These are phyloP conservation scores for Platycercus adscitus DNA, from an alignment of 2,113 vertebrate species.

Conservation along the genomic window DNA sequence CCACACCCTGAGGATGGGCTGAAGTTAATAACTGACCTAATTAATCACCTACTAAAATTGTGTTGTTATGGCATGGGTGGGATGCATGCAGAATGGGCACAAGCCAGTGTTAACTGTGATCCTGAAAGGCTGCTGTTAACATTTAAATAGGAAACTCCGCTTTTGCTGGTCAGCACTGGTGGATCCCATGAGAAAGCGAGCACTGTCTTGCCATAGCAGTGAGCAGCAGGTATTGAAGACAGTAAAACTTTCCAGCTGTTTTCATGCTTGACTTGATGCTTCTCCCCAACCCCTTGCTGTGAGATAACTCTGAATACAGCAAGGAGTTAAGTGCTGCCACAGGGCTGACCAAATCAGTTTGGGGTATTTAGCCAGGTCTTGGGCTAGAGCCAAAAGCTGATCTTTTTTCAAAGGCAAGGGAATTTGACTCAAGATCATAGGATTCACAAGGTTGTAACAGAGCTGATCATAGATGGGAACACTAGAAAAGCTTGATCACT, in stretches of 20 bases:
- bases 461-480: not conserved
- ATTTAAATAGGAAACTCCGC: accelerated
- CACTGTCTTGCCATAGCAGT: accelerated
- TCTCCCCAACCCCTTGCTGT: accelerated
- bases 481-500: not conserved
- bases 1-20: not conserved
- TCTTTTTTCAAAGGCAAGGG: not conserved
- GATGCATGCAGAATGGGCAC: not conserved
- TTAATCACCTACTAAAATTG: not conserved
- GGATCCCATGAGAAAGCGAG: accelerated
- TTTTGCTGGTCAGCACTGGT: not conserved
- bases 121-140: not conserved
- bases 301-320: not conserved
- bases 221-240: not conserved
- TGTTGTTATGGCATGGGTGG: not conserved
- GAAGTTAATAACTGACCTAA: not conserved
- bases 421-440: not conserved
- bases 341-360: not conserved
- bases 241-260: not conserved
- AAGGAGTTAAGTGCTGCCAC: not conserved
- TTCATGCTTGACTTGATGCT: not conserved
- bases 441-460: not conserved
- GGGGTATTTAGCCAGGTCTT: not conserved
- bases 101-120: not conserved
- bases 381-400: not conserved